These are phyloP conservation scores for Anadara kagoshimensis DNA, from an alignment of 1,140 invertebrate genomes.

Conservation along the genomic window DNA sequence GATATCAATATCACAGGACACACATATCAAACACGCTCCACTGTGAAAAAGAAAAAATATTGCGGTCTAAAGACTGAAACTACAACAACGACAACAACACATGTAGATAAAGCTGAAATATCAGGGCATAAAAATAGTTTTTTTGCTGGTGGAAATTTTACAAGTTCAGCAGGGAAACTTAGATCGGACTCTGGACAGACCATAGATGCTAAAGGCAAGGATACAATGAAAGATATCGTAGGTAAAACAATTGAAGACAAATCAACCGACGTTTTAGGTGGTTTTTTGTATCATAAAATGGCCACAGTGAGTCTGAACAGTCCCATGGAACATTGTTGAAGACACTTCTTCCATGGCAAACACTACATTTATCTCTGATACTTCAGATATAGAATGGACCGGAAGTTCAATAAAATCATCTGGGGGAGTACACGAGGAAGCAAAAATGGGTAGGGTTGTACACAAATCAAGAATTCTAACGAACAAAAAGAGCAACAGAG, in stretches of 20 bases:
- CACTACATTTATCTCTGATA: neutral
- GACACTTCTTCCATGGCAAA: neutral
- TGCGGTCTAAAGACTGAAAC: neutral
- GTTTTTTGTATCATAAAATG: neutral
- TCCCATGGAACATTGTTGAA: slow-evolving; percentile 4
- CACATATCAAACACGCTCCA: neutral
- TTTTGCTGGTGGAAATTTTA: slow-evolving; percentile 7
- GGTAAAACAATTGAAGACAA: neutral
- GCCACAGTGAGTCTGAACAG: neutral
- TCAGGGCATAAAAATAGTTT: neutral
- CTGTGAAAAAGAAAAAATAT: neutral
- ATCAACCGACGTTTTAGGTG: neutral
- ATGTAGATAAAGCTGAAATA: slow-evolving; percentile 5
- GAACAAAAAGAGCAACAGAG: neutral
- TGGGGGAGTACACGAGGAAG: neutral
- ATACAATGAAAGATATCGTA: neutral
- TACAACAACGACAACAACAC: neutral
- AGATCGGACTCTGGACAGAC: neutral
- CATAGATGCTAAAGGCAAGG: neutral
- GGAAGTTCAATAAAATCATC: neutral
- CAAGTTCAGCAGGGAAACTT: neutral
- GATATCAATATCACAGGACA: neutral
- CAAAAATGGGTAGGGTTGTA: neutral
- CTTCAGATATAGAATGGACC: neutral
- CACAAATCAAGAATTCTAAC: neutral